Conservation (phyloP, 2,797 vertebrate genomes). For the Notamacropus eugenii region DNA sequence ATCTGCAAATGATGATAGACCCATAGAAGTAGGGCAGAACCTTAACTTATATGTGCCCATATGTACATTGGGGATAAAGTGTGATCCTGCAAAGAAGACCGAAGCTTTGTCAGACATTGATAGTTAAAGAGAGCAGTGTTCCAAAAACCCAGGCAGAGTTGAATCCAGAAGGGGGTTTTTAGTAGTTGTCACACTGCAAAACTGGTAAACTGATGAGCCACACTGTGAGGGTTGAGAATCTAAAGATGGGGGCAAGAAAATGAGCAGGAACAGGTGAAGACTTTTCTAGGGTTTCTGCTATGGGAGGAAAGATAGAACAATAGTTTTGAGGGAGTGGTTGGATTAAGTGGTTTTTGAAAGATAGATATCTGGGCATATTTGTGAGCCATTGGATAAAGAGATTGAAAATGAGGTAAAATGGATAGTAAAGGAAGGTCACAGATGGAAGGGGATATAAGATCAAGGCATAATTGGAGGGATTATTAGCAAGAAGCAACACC, state of each 20-base stretch:
- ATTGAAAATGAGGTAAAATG: too few species aligned
- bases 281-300: not conserved
- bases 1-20: not conserved
- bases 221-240: not conserved
- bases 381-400: not conserved
- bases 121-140: too few species aligned
- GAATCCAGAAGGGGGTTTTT: rapidly evolving
- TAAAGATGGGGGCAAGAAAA: not conserved
- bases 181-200: not conserved
- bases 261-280: not conserved
- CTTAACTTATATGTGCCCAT: too few species aligned
- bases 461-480: not conserved
- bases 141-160: too few species aligned
- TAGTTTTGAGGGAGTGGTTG: not conserved
- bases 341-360: too few species aligned
- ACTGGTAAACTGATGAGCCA: not conserved
- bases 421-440: too few species aligned
- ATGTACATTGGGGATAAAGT: too few species aligned
- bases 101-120: not conserved
- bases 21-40: not conserved
- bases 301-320: not conserved
- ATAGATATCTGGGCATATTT: too few species aligned
- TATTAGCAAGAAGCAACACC: not conserved
- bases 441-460: not conserved
- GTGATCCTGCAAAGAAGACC: not conserved